These are phyloP conservation scores for Scrobipalpa costella DNA, from an alignment of 2,888 invertebrate species.

Conservation along the genomic window DNA sequence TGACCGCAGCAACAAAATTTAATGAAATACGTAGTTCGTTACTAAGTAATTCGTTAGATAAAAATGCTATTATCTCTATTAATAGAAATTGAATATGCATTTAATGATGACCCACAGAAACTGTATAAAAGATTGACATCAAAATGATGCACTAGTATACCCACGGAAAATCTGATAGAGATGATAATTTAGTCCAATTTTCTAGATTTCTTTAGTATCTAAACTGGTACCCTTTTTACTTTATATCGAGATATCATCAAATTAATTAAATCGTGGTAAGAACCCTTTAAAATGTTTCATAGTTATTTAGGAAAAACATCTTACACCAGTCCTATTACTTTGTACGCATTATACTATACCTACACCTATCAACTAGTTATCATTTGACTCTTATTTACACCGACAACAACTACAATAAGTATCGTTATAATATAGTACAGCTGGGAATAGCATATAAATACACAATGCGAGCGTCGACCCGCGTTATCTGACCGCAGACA, in stretches of 20 bases:
- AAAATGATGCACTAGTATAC: too few species aligned
- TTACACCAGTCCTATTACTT: conserved; percentile 5
- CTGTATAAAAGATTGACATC: too few species aligned
- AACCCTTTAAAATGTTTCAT: too few species aligned
- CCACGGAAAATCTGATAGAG: too few species aligned
- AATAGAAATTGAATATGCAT: too few species aligned
- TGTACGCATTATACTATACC: conserved; percentile 8
- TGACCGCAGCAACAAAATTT: not conserved
- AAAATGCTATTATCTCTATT: not conserved
- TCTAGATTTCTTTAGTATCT: too few species aligned
- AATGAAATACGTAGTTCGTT: not conserved
- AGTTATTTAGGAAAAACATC: not conserved
- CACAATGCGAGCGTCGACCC: conserved; percentile 34
- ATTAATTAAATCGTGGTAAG: too few species aligned
- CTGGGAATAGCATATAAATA: conserved; percentile 38
- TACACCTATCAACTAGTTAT: conserved; percentile 50
- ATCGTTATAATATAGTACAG: conserved; percentile 54
- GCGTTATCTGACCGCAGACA: conserved; percentile 30
- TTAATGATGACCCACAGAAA: too few species aligned
- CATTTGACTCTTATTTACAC: conserved; percentile 72
- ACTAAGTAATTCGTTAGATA: not conserved
- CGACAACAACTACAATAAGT: conserved; percentile 48
- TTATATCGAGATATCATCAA: too few species aligned
- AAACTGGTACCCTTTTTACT: too few species aligned
- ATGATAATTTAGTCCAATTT: too few species aligned